Evolutionary conservation across 2,113 vertebrate species (phyloP), one percentile per base, ranked within the genome.

Genomic region (Indri indri): DNA sequence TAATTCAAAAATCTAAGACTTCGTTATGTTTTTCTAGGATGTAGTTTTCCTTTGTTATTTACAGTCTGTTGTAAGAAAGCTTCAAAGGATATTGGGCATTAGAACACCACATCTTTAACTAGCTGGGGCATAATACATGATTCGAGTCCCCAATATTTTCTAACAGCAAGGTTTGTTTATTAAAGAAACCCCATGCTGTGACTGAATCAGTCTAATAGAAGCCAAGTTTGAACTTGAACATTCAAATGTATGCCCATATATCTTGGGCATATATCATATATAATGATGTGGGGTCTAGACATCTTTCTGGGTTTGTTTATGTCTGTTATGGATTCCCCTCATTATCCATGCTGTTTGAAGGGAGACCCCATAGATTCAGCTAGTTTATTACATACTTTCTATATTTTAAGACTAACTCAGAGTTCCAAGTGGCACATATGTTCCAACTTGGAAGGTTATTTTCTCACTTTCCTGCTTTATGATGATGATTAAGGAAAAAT

Each of bases 291-390:
- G 98, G 98, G 98, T 98, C 98, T 98, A 98, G 98, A 99, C 98
- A 98, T 98, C 98, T 98, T 99, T 99, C 98, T 99, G 98, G 98
- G 98, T 99, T 99, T 99, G 98, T 99, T 99, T 99, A 99, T 98
- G 98, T 99, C 98, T 99, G 98, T 99, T 99, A 99, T 99, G 99
- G 99, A 99, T 99, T 99, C 99, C 98, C 98, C 98, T 99, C 98
- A 99, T 99, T 99, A 99, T 98, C 98, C 98, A 99, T 99, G 99
- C 99, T 98, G 99, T 99, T 99, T 99, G 98, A 99, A 99, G 99
- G 98, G 98, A 98, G 98, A 99, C 99, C 99, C 99, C 90, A 81
- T 97, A 99, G 99, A 99, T 99, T 98, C 98, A 98, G 98, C 97
- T 97, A 99, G 99, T 99, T 99, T 99, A 99, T 98, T 99, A 98